Percentiles rank a stretch among this genome's conserved stretches.
Evolutionary conservation across 2,113 vertebrate genomes (phyloP).

Genomic region (Neogale vison): DNA sequence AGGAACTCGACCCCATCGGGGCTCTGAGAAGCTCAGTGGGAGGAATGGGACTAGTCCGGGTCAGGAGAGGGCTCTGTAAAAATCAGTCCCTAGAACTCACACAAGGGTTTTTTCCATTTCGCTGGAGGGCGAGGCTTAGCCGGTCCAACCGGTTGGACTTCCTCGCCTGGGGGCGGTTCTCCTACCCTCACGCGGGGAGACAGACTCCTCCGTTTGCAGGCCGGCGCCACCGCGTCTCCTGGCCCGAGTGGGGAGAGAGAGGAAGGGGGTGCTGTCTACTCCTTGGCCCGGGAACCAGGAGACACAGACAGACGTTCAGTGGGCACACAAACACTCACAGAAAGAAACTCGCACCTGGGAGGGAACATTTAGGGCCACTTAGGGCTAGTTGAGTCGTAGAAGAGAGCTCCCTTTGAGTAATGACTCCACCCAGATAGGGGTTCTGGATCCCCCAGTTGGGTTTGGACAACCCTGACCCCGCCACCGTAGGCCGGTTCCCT

Average conservation of each 20-base stretch:
- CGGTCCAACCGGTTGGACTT: not conserved
- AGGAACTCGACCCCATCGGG: not conserved
- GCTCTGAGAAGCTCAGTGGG: not conserved
- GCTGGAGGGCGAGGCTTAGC: not conserved
- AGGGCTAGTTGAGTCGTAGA: not conserved
- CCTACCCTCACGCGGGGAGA: not conserved
- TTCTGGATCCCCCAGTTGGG: accelerated
- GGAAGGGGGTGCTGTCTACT: not conserved
- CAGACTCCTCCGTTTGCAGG: not conserved
- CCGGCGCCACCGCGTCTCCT: not conserved
- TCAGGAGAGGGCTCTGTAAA: not conserved
- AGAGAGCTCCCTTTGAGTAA: not conserved
- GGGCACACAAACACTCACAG: not conserved
- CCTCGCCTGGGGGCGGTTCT: not conserved
- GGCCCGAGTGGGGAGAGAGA: too few relatives aligned
- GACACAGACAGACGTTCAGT: not conserved
- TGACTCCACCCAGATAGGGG: too few relatives aligned
- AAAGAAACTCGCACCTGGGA: not conserved
- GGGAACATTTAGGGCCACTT: not conserved
- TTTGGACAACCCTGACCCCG: not conserved
- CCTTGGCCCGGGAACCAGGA: not conserved
- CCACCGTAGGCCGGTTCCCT: not conserved
- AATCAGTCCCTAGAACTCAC: not conserved
- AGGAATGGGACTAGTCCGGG: not conserved
- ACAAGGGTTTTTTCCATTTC: not conserved